Percentiles rank a stretch among this genome's conserved stretches.
Evolutionary conservation across 2,797 vertebrate species (phyloP).

Genomic region (Meda fulgida): DNA sequence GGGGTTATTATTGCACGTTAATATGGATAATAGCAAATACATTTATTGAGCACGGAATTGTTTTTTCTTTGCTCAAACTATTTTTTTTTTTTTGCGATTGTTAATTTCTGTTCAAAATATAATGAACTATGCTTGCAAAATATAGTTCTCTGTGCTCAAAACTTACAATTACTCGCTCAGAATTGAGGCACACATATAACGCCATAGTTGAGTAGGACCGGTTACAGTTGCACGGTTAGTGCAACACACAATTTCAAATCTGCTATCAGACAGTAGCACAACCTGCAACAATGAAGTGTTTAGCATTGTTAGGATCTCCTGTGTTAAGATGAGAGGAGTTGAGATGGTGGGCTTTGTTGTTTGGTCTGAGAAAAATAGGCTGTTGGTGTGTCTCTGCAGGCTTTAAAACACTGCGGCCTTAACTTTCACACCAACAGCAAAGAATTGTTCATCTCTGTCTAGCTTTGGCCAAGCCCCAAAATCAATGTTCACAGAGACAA

Average conservation of each 20-base stretch:
- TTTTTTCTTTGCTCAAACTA: too few species aligned
- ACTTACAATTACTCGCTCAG: too few species aligned
- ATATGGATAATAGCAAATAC: too few species aligned
- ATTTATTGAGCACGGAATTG: too few species aligned
- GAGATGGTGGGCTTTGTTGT: conserved; percentile 4
- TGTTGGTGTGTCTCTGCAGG: conserved; percentile 17
- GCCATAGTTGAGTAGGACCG: too few species aligned
- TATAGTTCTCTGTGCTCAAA: too few species aligned
- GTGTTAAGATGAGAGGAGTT: background rate
- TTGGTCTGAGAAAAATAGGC: conserved; percentile 12
- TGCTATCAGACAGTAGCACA: background rate
- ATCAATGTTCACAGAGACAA: conserved; percentile 58
- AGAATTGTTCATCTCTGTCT: conserved; percentile 40
- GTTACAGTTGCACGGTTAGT: background rate
- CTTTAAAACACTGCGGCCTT: conserved; percentile 9
- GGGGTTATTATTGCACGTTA: too few species aligned
- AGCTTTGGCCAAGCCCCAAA: conserved; percentile 55
- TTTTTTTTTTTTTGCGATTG: too few species aligned
- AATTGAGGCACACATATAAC: too few species aligned
- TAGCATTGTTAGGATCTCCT: background rate
- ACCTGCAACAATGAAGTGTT: background rate
- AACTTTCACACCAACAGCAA: conserved; percentile 39
- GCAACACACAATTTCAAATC: background rate
- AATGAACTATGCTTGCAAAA: too few species aligned
- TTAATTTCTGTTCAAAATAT: too few species aligned